Conservation (phyloP, 2,797 vertebrate species). For the Kryptolebias ocellatus region DNA sequence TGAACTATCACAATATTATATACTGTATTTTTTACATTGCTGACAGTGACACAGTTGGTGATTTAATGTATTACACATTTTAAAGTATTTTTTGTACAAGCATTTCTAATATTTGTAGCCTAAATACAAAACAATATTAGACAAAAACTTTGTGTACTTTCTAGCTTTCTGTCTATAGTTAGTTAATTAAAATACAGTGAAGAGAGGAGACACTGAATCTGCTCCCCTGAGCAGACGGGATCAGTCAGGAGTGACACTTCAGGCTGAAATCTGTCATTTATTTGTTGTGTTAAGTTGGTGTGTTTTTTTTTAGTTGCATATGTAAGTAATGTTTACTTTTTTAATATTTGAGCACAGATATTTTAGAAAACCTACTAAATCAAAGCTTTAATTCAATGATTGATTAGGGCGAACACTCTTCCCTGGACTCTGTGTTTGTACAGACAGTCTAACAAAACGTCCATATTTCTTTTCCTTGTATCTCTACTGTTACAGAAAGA, state of each 20-base stretch:
- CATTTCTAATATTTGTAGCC: conserved; percentile 1
- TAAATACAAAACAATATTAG: neutral
- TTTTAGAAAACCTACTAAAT: too few species aligned
- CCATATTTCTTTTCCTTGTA: neutral
- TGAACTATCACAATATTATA: too few species aligned
- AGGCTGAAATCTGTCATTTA: neutral
- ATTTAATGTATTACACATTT: neutral
- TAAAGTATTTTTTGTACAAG: conserved; percentile 1
- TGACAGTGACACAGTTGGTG: neutral
- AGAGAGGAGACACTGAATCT: neutral
- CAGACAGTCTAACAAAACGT: too few species aligned
- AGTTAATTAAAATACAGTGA: neutral
- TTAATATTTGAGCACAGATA: neutral
- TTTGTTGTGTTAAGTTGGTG: neutral
- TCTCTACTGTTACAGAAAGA: too few species aligned
- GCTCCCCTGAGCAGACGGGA: neutral
- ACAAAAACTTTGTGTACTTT: conserved; percentile 4
- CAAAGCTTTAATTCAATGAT: neutral
- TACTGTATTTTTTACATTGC: neutral
- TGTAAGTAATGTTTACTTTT: neutral
- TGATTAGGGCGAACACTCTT: neutral
- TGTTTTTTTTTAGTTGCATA: neutral
- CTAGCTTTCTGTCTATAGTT: neutral
- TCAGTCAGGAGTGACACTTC: neutral
- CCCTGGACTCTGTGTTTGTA: neutral